Evolutionary conservation across 2,113 vertebrate genomes (phyloP).

Genomic region (Nerophis ophidion): DNA sequence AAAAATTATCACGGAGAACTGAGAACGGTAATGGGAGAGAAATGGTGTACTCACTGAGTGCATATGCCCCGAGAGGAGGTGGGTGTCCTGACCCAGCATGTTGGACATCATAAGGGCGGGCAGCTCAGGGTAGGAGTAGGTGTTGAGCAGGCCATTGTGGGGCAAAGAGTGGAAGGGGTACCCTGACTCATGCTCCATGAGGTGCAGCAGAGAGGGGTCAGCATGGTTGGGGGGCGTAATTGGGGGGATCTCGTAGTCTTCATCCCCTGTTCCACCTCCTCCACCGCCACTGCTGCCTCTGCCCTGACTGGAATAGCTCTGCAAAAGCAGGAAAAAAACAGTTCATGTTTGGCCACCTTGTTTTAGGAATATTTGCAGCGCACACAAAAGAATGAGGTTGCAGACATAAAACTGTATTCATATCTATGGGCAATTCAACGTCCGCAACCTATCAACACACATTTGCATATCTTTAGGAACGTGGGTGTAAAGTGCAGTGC

Average conservation of each 20-base stretch:
- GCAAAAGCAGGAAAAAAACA: slow-evolving; percentile 35
- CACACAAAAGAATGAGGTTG: neutral
- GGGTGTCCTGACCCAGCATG: slow-evolving; percentile 93
- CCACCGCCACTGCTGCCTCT: slow-evolving; percentile 47
- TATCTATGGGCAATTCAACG: neutral
- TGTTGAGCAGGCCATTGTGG: slow-evolving; percentile 91
- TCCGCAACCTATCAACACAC: slow-evolving; percentile 1
- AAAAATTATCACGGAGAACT: slow-evolving; percentile 12
- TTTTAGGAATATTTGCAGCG: neutral
- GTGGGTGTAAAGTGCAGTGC: slow-evolving; percentile 1
- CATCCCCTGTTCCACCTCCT: slow-evolving; percentile 56
- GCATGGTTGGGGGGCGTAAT: slow-evolving; percentile 96
- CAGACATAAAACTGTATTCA: neutral
- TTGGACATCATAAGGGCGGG: slow-evolving; percentile 98
- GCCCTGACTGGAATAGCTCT: slow-evolving; percentile 86
- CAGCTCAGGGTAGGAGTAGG: slow-evolving; percentile 94
- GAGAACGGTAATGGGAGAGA: neutral
- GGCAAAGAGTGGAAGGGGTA: slow-evolving; percentile 94
- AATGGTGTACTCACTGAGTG: slow-evolving; percentile 84
- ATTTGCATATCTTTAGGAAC: slow-evolving; percentile 16
- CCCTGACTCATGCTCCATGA: slow-evolving; percentile 90
- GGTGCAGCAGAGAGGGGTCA: slow-evolving; percentile 87
- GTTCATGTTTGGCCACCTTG: neutral
- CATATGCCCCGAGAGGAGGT: slow-evolving; percentile 91
- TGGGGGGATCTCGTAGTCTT: slow-evolving; percentile 94